A percentile compares a stretch with the other conserved stretches of the same genome.
Evolutionary conservation across 2,113 vertebrate genomes (phyloP).

Genomic region (Noturus placidus): DNA sequence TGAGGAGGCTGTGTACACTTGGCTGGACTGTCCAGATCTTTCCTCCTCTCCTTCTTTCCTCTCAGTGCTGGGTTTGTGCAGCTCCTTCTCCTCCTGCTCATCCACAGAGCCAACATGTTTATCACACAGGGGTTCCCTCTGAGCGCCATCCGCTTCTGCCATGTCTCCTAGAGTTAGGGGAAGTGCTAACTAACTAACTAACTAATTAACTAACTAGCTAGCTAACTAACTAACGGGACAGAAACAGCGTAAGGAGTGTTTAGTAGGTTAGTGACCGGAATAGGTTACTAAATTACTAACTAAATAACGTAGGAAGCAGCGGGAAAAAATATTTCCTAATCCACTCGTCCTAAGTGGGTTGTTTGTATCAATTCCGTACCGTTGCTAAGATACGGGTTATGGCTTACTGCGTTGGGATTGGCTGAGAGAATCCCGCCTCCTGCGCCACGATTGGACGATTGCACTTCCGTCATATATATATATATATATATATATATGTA

Average conservation of each 20-base stretch:
- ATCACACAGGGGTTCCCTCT: background rate
- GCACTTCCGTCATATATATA: background rate
- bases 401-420: background rate
- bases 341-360: background rate
- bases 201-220: background rate
- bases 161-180: conserved; percentile 9
- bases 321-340: background rate
- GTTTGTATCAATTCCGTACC: conserved; percentile 23
- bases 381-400: conserved; percentile 68
- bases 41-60: background rate
- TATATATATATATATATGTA: background rate
- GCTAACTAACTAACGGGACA: background rate
- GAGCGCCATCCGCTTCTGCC: conserved; percentile 32
- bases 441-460: background rate
- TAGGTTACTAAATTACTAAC: background rate
- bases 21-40: background rate
- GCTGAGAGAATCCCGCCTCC: background rate
- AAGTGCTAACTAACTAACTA: background rate
- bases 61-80: background rate
- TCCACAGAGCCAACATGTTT: background rate
- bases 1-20: conserved; percentile 70
- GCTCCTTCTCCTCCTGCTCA: conserved; percentile 26
- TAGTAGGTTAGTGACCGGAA: background rate
- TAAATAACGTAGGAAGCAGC: background rate
- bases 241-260: background rate